phyloP scores from a whole-genome alignment of 1,140 invertebrate genomes.

The Bombus breviceps region DNA sequence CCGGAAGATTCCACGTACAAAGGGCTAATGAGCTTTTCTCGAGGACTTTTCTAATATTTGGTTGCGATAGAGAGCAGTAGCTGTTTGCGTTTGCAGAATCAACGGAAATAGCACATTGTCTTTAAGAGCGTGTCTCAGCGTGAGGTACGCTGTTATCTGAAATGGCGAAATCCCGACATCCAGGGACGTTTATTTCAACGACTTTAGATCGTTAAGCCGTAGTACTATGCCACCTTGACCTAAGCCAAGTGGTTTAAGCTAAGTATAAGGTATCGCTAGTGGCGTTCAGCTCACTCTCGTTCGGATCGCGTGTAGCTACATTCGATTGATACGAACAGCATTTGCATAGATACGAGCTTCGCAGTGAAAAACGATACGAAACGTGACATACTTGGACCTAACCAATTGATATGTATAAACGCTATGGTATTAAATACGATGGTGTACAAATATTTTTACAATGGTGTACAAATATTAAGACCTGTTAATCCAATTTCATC shows the following conservation, averaged over 20 bases:
- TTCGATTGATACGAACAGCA: neutral
- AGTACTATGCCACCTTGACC: neutral
- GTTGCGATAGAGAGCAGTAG: neutral
- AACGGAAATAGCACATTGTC: neutral
- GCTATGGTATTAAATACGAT: no score
- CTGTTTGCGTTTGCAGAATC: neutral
- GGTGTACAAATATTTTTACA: no score
- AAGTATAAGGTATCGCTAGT: neutral
- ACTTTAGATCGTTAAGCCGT: neutral
- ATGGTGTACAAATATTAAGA: no score
- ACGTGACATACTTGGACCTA: no score
- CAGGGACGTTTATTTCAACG: neutral
- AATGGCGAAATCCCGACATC: neutral
- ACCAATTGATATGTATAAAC: no score
- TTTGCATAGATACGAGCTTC: neutral
- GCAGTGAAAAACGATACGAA: neutral
- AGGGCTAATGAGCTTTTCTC: neutral
- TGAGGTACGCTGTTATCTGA: neutral
- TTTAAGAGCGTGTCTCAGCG: neutral
- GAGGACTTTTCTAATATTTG: neutral
- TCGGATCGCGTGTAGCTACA: neutral
- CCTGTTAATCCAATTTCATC: no score
- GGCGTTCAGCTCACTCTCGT: neutral
- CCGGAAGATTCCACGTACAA: neutral
- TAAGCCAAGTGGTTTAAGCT: neutral